These are phyloP conservation scores for Heliconius erato DNA, from an alignment of 2,888 invertebrate genomes.

Conservation along the genomic window DNA sequence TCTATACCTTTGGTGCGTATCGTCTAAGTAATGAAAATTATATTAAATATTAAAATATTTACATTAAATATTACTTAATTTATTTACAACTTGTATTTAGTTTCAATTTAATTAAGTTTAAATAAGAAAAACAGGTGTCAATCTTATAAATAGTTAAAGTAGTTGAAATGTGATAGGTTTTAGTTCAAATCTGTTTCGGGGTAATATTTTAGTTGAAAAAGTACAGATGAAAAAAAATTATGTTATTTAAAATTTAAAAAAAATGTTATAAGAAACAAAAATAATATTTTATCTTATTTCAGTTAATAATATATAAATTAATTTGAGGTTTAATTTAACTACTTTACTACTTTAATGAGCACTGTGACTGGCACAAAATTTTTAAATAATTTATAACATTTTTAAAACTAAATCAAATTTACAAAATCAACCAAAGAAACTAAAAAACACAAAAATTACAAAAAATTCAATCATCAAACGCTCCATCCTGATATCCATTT, in stretches of 20 bases:
- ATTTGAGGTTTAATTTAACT: no score
- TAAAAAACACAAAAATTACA: no score
- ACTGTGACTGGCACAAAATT: no score
- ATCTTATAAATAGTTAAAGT: background rate
- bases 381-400: no score
- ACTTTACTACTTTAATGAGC: no score
- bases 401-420: no score
- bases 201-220: background rate
- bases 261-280: no score
- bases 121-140: background rate
- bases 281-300: no score
- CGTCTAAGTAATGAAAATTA: background rate
- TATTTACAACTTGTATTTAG: background rate
- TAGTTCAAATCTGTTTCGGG: background rate
- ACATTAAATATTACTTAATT: conserved; percentile 12
- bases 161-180: background rate
- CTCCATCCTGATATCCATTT: conserved; percentile 71
- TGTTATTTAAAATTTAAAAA: no score
- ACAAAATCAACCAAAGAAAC: no score
- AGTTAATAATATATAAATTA: no score
- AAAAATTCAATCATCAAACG: conserved; percentile 45
- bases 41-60: background rate
- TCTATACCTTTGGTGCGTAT: conserved; percentile 36
- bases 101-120: background rate
- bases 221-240: background rate